phyloP scores from a whole-genome alignment of 1,140 invertebrate genomes.

The Cydia splendana region DNA sequence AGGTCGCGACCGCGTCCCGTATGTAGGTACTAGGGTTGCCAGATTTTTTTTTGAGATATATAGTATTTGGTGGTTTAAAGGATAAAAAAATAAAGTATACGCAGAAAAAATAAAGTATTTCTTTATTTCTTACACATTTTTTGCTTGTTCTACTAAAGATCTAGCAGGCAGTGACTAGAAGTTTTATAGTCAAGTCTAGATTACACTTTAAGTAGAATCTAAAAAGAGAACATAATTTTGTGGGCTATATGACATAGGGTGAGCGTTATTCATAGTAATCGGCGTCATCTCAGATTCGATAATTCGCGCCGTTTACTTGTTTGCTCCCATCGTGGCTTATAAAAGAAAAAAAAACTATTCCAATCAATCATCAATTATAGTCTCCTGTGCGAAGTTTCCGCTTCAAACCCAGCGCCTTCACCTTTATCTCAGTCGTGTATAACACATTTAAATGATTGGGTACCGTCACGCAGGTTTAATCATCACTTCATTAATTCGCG shows the following conservation, averaged over 20 bases:
- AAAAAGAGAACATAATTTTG: background rate
- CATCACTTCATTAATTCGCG: conserved; percentile 14
- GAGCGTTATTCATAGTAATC: no score
- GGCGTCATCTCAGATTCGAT: background rate
- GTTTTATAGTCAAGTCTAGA: background rate
- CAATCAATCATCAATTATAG: background rate
- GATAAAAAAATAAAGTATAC: no score
- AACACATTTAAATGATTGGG: conserved; percentile 7
- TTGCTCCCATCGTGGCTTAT: background rate
- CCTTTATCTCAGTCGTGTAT: conserved; percentile 13
- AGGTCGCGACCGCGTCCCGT: background rate
- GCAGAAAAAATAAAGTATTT: no score
- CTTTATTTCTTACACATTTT: no score
- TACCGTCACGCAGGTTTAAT: conserved; percentile 11
- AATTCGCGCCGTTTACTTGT: background rate
- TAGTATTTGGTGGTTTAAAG: no score
- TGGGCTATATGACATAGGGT: background rate
- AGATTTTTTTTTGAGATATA: no score
- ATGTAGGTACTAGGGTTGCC: background rate
- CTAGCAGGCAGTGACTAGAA: background rate
- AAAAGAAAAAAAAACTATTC: background rate
- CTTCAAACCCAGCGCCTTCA: background rate
- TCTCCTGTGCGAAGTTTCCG: background rate
- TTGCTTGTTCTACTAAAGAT: no score
- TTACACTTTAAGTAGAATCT: background rate